Evolutionary conservation across 2,113 vertebrate species (phyloP).

Genomic region (Henicopernis longicauda): DNA sequence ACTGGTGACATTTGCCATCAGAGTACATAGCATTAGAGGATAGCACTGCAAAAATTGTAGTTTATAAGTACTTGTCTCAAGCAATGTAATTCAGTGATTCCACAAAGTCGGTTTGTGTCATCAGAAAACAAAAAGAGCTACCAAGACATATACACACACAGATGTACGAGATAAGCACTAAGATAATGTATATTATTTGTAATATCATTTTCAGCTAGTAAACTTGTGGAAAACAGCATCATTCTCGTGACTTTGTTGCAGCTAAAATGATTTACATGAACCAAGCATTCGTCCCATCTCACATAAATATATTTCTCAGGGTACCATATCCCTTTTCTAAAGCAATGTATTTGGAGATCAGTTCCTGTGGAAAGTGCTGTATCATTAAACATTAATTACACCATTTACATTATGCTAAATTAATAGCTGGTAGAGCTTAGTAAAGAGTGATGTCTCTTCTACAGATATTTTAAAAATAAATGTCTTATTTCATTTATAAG

Average conservation of each 20-base stretch:
- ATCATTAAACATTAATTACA: constrained; percentile 19
- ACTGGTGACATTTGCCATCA: background rate
- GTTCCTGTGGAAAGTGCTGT: background rate
- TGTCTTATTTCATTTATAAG: background rate
- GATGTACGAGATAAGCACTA: background rate
- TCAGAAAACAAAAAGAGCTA: background rate
- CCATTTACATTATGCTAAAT: constrained; percentile 12
- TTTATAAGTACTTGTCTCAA: background rate
- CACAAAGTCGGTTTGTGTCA: background rate
- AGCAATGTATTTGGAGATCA: background rate
- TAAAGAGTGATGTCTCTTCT: background rate
- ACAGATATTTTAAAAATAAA: background rate
- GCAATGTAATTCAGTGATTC: background rate
- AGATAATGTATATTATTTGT: background rate
- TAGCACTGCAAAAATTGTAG: background rate
- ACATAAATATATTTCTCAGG: background rate
- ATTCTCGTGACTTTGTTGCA: background rate
- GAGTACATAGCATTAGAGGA: background rate
- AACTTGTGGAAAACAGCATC: background rate
- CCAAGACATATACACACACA: background rate
- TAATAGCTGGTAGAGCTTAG: background rate
- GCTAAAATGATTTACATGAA: background rate
- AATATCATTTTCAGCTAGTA: background rate
- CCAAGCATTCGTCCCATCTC: background rate
- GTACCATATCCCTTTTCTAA: background rate